Evolutionary conservation across 2,797 vertebrate species (phyloP).

Genomic region (Tympanoctomys barrerae): DNA sequence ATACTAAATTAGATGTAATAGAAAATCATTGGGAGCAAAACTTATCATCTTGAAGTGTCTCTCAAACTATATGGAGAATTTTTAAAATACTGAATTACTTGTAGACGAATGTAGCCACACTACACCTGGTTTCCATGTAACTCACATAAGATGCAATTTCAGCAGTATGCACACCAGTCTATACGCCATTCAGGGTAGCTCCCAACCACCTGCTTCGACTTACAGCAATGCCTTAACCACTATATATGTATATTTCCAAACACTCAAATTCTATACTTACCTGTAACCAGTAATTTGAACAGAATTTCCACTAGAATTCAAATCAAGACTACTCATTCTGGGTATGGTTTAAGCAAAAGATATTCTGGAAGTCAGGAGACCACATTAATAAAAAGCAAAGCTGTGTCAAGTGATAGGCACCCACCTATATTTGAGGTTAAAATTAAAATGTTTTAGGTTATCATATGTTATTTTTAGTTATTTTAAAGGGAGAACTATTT

Average conservation of each 20-base stretch:
- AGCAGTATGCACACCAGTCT: not conserved
- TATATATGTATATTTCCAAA: not conserved
- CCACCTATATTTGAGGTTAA: not conserved
- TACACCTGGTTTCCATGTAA: not conserved
- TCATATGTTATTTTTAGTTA: not conserved
- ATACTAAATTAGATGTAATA: not conserved
- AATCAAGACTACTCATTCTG: not conserved
- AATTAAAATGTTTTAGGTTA: not conserved
- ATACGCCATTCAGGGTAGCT: not conserved
- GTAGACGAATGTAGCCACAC: not conserved
- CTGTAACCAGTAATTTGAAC: not conserved
- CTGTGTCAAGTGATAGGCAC: not conserved
- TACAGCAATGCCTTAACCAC: not conserved
- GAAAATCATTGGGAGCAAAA: not conserved
- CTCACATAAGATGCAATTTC: not conserved
- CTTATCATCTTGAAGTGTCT: constrained; percentile 1
- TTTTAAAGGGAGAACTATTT: not conserved
- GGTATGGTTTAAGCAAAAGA: not conserved
- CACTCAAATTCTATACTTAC: not conserved
- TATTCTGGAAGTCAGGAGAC: constrained; percentile 3
- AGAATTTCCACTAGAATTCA: not conserved
- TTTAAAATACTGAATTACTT: not conserved
- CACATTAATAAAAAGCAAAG: constrained; percentile 4
- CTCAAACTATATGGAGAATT: not conserved
- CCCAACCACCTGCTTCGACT: not conserved